phyloP scores from a whole-genome alignment of 2,113 vertebrate species.

The Tautogolabrus adspersus region DNA sequence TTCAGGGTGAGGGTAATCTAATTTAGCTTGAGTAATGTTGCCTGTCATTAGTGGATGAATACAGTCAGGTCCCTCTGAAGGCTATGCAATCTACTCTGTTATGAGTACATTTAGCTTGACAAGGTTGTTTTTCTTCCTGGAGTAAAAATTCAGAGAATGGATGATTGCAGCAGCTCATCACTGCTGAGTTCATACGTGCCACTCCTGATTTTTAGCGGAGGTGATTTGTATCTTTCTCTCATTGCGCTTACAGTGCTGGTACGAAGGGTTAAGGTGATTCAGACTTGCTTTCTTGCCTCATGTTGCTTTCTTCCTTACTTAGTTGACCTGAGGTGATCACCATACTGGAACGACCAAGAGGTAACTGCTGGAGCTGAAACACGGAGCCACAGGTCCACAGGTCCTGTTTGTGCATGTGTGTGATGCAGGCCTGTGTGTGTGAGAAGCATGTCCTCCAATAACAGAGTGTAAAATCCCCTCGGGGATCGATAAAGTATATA shows the following conservation, averaged over 20 bases:
- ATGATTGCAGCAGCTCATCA: slow-evolving; percentile 59
- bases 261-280: background rate
- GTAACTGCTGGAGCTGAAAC: background rate
- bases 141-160: slow-evolving; percentile 42
- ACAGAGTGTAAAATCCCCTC: too few species aligned
- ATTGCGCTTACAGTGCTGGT: background rate
- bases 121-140: slow-evolving; percentile 68
- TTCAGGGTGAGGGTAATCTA: slow-evolving; percentile 69
- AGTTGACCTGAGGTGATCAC: background rate
- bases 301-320: background rate
- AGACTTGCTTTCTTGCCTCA: background rate
- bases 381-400: too few species aligned
- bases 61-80: slow-evolving; percentile 65
- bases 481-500: too few species aligned
- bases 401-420: too few species aligned
- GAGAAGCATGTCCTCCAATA: too few species aligned
- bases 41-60: slow-evolving; percentile 74
- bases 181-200: slow-evolving; percentile 39
- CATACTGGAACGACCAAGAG: background rate
- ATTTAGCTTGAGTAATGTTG: slow-evolving; percentile 80
- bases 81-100: slow-evolving; percentile 63
- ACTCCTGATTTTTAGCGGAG: slow-evolving; percentile 40
- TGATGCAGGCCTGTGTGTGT: too few species aligned
- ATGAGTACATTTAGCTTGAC: slow-evolving; percentile 78
- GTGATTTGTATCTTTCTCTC: slow-evolving; percentile 12